Evolutionary conservation across 2,113 vertebrate species (phyloP).

Genomic region (Dunckerocampus dactyliophorus): DNA sequence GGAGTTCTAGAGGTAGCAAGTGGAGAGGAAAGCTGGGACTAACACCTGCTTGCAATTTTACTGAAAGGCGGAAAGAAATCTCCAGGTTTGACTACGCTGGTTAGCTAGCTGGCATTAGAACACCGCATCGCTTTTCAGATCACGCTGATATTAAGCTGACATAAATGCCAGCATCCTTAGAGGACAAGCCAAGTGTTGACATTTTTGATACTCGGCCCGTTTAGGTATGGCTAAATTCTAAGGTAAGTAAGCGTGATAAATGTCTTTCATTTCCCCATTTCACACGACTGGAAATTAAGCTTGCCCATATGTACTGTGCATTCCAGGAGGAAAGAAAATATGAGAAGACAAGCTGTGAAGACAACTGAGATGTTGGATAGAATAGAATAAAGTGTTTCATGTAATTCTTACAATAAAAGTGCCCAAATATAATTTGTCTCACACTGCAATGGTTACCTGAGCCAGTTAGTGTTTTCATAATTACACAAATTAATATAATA

Average conservation of each 20-base stretch:
- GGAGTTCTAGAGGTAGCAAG: slow-evolving; percentile 32
- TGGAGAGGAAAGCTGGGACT: slow-evolving; percentile 45
- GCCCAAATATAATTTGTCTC: neutral
- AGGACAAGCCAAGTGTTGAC: slow-evolving; percentile 48
- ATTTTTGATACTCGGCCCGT: slow-evolving; percentile 57
- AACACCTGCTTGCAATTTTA: slow-evolving; percentile 79
- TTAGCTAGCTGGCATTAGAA: slow-evolving; percentile 55
- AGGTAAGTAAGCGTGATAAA: slow-evolving; percentile 45
- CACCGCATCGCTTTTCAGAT: slow-evolving; percentile 67
- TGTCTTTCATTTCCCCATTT: slow-evolving; percentile 33
- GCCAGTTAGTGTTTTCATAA: neutral
- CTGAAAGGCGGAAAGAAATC: slow-evolving; percentile 37
- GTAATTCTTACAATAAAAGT: neutral
- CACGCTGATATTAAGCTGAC: slow-evolving; percentile 62
- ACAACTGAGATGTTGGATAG: slow-evolving; percentile 12
- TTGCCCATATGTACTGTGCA: slow-evolving; percentile 14
- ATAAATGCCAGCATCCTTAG: slow-evolving; percentile 53
- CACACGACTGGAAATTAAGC: slow-evolving; percentile 17
- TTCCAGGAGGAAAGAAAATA: slow-evolving; percentile 29
- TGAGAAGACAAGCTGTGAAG: slow-evolving; percentile 12
- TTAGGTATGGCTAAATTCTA: slow-evolving; percentile 17
- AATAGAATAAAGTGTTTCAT: neutral
- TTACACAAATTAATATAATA: neutral
- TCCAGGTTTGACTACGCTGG: slow-evolving; percentile 49
- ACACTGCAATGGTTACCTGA: slow-evolving; percentile 4